These are phyloP conservation scores for Protonibea diacanthus DNA, from an alignment of 2,797 vertebrate species.

Conservation along the genomic window DNA sequence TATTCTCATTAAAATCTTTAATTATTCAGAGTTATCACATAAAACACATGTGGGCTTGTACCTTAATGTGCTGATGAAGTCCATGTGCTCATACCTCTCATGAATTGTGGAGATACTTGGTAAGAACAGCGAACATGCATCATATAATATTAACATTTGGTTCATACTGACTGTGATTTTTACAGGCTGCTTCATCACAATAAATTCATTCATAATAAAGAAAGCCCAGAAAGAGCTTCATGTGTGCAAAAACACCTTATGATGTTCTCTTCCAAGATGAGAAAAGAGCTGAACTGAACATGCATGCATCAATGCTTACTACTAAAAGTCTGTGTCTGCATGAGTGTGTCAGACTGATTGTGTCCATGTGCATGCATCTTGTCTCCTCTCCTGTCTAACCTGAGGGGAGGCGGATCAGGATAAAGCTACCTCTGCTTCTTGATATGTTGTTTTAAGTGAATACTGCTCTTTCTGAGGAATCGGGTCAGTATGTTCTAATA, in stretches of 20 bases:
- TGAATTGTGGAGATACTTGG: neutral
- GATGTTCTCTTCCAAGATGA: conserved; percentile 49
- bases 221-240: conserved; percentile 1
- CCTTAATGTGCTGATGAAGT: neutral
- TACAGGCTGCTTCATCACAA: conserved; percentile 20
- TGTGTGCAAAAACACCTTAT: conserved; percentile 31
- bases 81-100: neutral
- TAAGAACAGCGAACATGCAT: conserved; percentile 9
- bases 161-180: conserved; percentile 15
- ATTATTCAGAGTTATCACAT: conserved; percentile 14
- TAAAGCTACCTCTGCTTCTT: conserved; percentile 26
- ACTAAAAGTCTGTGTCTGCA: conserved; percentile 7
- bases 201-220: conserved; percentile 10
- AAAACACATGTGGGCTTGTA: neutral
- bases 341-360: neutral
- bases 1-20: conserved; percentile 28
- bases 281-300: conserved; percentile 9
- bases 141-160: conserved; percentile 7
- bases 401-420: conserved; percentile 29
- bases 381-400: conserved; percentile 33
- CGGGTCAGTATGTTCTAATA: conserved; percentile 65
- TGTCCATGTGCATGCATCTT: neutral
- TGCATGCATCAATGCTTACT: conserved; percentile 34
- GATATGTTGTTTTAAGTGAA: conserved; percentile 68
- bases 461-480: conserved; percentile 60